These are phyloP conservation scores for Melanotaenia boesemani DNA, from an alignment of 2,797 vertebrate species.

Conservation along the genomic window DNA sequence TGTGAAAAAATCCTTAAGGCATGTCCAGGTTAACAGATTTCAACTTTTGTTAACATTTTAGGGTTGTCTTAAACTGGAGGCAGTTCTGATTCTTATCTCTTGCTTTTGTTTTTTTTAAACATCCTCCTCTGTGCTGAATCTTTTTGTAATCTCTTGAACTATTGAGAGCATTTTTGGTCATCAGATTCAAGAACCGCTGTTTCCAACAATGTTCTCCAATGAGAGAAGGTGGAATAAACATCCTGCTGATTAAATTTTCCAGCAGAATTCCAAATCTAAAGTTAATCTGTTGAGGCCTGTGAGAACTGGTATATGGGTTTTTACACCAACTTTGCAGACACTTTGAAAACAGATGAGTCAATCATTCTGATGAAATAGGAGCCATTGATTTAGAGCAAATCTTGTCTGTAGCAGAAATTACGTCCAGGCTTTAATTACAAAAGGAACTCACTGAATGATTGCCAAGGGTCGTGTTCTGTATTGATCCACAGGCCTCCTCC, in stretches of 20 bases:
- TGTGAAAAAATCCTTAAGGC: slow-evolving; percentile 32
- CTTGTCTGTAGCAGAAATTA: slow-evolving; percentile 26
- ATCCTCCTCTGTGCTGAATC: background rate
- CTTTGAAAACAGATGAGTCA: slow-evolving; percentile 61
- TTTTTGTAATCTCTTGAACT: slow-evolving; percentile 14
- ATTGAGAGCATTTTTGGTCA: slow-evolving; percentile 1
- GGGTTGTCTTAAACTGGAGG: background rate
- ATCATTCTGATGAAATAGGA: slow-evolving; percentile 50
- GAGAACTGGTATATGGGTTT: slow-evolving; percentile 38
- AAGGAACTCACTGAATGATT: slow-evolving; percentile 53
- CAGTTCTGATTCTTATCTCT: background rate
- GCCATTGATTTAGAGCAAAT: slow-evolving; percentile 53
- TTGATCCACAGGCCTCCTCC: slow-evolving; percentile 46
- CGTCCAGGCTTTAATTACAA: slow-evolving; percentile 42
- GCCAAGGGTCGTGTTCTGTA: slow-evolving; percentile 43
- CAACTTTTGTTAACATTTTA: no score
- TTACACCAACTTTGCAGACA: slow-evolving; percentile 45
- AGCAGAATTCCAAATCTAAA: slow-evolving; percentile 38
- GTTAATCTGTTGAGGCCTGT: slow-evolving; percentile 17
- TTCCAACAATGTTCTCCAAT: slow-evolving; percentile 51
- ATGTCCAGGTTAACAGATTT: slow-evolving; percentile 1
- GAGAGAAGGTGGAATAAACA: slow-evolving; percentile 49
- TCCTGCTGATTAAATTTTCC: slow-evolving; percentile 64
- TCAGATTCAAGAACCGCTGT: slow-evolving; percentile 38
- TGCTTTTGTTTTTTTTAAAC: slow-evolving; percentile 12